phyloP scores from a whole-genome alignment of 2,113 vertebrate species.

The Lepisosteus oculatus region DNA sequence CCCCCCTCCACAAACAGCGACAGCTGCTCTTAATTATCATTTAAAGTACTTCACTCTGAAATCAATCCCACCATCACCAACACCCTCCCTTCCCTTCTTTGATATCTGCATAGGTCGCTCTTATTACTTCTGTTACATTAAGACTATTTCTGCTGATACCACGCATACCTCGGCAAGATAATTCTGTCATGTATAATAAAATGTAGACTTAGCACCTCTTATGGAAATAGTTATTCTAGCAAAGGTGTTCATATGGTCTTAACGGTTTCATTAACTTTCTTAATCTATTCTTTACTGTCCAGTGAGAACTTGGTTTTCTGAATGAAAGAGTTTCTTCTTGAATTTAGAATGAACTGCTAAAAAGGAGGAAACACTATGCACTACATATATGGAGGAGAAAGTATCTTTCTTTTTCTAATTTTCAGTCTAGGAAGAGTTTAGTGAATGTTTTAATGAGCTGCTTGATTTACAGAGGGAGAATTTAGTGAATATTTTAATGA shows the following conservation, averaged over 20 bases:
- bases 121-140: background rate
- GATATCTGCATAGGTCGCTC: background rate
- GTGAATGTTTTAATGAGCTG: too few species aligned
- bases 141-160: background rate
- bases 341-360: too few species aligned
- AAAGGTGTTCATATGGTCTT: background rate
- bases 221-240: background rate
- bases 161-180: background rate
- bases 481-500: background rate
- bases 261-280: too few species aligned
- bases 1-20: constrained; percentile 13
- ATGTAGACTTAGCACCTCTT: background rate
- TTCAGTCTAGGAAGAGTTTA: too few species aligned
- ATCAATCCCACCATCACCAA: constrained; percentile 1
- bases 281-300: too few species aligned
- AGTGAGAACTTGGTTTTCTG: too few species aligned
- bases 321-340: too few species aligned
- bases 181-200: background rate
- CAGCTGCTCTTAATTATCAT: constrained; percentile 54
- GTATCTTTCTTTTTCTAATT: too few species aligned
- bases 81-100: background rate
- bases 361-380: too few species aligned
- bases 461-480: too few species aligned
- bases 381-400: too few species aligned
- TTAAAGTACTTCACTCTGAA: constrained; percentile 25